Conservation (phyloP, 2,113 vertebrate genomes). For the Phalacrocorax carbo region DNA sequence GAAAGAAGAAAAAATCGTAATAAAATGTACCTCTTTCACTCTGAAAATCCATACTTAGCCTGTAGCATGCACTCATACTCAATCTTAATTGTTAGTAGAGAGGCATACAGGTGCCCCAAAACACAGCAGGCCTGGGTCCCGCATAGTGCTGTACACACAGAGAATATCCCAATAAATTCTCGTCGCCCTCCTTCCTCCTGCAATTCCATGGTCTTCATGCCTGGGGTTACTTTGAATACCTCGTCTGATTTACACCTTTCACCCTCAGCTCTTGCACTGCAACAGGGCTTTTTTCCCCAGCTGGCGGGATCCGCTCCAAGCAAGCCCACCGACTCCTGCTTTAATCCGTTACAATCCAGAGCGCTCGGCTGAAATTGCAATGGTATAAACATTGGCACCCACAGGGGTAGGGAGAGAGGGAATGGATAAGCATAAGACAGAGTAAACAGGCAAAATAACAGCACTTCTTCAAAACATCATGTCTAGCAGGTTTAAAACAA, state of each 20-base stretch:
- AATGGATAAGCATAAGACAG: neutral
- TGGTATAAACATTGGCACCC: neutral
- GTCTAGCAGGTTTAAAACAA: neutral
- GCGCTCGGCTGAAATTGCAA: neutral
- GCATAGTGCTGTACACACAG: rapidly evolving
- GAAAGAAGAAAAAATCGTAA: neutral
- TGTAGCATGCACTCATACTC: rapidly evolving
- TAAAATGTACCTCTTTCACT: neutral
- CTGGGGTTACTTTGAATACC: too few relatives aligned
- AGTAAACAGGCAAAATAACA: neutral
- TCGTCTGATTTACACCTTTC: neutral
- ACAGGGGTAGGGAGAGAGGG: neutral
- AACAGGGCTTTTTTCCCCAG: neutral
- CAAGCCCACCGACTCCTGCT: rapidly evolving
- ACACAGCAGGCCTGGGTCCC: too few relatives aligned
- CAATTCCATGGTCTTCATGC: neutral
- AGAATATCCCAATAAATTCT: neutral
- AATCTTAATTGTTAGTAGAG: neutral
- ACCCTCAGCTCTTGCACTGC: neutral
- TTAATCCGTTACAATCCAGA: neutral
- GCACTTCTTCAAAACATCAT: neutral
- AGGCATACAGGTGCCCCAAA: neutral
- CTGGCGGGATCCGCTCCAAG: neutral
- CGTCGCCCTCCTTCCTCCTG: neutral
- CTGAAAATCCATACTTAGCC: neutral